Evolutionary conservation across 2,113 vertebrate genomes (phyloP), one percentile per base, ranked within the genome.

Genomic region (Columbina picui): DNA sequence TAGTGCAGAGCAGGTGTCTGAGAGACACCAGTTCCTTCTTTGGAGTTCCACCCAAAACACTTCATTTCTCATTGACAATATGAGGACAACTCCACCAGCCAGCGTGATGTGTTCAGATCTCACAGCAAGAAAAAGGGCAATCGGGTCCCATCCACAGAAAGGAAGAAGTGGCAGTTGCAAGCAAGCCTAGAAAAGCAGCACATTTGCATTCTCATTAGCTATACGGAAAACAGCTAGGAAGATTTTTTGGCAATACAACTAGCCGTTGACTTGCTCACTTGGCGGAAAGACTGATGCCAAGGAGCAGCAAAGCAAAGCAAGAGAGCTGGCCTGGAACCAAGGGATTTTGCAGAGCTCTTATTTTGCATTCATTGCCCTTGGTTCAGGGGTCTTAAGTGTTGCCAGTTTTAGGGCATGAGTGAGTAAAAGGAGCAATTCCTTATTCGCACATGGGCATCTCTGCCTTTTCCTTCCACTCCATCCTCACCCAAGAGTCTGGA

Each of bases 291-390:
- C 65, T 68, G 80, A 87, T 92, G 88, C 78, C 55, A 94, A 92
- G 93, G 56, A 96, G 80, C 82, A 82, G 93, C 84, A 91, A 89
- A 90, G 92, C 78, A 92, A 93, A 94, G 93, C 87, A 84, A 91
- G 83, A 86, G 74, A 94, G 49, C 67, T 96, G 97, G 90, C 97
- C 80, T 75, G 2, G 26, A 91, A 96, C 86, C 94, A 96, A 88
- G 36, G 73, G 92, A 85, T 96, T 95, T 94, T 89, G 83, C 65
- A 95, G 89, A 83, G 87, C 61, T 96, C 87, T 95, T 80, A 86
- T 97, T 97, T 87, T 90, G 84, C 81, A 93, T 96, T 96, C 89
- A 92, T 94, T 93, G 45, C 78, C 64, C 84, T 88, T 41, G 67
- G 79, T 79, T 83, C 73, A 74, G 77, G 41, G 81, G 65, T 94